Percentiles rank a stretch among this genome's conserved stretches.
phyloP scores from a whole-genome alignment of 1,140 invertebrate genomes.

The Sitophilus oryzae region DNA sequence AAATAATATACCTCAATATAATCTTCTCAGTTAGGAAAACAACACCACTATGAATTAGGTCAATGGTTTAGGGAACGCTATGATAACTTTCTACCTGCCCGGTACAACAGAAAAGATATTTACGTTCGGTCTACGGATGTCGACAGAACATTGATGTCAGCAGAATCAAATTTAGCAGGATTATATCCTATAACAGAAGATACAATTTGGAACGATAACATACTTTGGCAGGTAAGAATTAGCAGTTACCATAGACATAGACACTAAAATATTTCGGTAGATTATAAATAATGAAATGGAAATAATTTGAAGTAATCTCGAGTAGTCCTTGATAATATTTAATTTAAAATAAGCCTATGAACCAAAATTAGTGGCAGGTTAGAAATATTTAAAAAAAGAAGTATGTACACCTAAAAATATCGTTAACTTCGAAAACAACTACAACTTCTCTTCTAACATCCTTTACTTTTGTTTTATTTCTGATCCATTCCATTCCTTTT shows the following conservation, averaged over 20 bases:
- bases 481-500: too few relatives aligned
- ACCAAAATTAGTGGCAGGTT: too few relatives aligned
- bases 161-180: constrained; percentile 73
- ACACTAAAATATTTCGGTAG: background rate
- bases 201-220: constrained; percentile 60
- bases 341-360: too few relatives aligned
- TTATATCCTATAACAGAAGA: constrained; percentile 60
- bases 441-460: too few relatives aligned
- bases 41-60: constrained; percentile 63
- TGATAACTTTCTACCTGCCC: constrained; percentile 47
- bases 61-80: constrained; percentile 68
- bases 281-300: background rate
- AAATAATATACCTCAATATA: background rate
- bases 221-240: constrained; percentile 63
- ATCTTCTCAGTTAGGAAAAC: constrained; percentile 24
- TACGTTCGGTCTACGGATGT: constrained; percentile 64
- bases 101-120: constrained; percentile 45
- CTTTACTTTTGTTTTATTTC: too few relatives aligned
- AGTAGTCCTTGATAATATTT: too few relatives aligned
- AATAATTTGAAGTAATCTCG: background rate
- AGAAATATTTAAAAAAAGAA: too few relatives aligned
- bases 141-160: constrained; percentile 85
- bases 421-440: too few relatives aligned
- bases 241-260: background rate
- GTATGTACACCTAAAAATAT: too few relatives aligned